phyloP scores from a whole-genome alignment of 2,797 vertebrate genomes.

The Sebastes dallii region DNA sequence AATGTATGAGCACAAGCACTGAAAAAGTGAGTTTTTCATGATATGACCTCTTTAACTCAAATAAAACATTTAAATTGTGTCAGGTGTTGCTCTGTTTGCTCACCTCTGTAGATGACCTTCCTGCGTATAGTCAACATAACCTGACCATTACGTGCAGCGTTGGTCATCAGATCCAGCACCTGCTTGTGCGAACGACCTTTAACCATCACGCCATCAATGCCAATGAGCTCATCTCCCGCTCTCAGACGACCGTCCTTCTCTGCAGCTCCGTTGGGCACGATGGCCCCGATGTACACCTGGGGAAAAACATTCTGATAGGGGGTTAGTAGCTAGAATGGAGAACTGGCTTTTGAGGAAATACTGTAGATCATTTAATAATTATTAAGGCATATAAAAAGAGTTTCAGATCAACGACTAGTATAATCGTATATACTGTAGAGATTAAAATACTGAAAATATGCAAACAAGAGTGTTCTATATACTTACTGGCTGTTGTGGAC shows the following conservation, averaged over 20 bases:
- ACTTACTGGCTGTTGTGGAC: slow-evolving; percentile 95
- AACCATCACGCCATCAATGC: slow-evolving; percentile 93
- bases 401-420: background rate
- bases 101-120: slow-evolving; percentile 91
- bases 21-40: too few species aligned
- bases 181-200: slow-evolving; percentile 98
- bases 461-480: background rate
- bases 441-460: background rate
- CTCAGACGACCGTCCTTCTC: slow-evolving; percentile 95
- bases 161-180: slow-evolving; percentile 97
- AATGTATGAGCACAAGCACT: too few species aligned
- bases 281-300: slow-evolving; percentile 97
- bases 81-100: background rate
- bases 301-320: slow-evolving; percentile 72
- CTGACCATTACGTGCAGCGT: slow-evolving; percentile 95
- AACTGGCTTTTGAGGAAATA: background rate
- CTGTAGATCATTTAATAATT: background rate
- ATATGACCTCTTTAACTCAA: background rate
- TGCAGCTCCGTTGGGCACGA: slow-evolving; percentile 93
- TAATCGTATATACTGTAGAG: background rate
- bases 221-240: slow-evolving; percentile 94
- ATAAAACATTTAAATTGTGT: background rate
- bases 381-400: background rate
- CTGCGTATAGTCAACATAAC: slow-evolving; percentile 94
- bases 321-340: slow-evolving; percentile 6